Conservation (phyloP, 2,888 invertebrate species). For the Cataglyphis albicans region DNA sequence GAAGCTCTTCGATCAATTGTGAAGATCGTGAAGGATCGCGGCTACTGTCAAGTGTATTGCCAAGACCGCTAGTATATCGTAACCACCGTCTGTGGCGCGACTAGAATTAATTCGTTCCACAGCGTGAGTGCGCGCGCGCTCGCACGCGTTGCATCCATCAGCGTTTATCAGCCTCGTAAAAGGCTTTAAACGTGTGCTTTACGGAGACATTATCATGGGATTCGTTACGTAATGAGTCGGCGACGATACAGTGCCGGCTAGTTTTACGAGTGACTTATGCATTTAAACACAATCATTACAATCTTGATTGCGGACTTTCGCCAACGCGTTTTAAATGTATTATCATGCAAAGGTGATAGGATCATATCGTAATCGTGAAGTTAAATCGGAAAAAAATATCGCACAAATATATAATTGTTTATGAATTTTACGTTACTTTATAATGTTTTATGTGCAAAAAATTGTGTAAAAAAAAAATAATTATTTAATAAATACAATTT, state of each 20-base stretch:
- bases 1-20: conserved; percentile 65
- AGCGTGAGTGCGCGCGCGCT: conserved; percentile 62
- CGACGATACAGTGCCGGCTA: conserved; percentile 42
- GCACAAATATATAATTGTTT: background rate
- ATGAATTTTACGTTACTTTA: conserved; percentile 8
- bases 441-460: background rate
- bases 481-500: background rate
- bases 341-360: background rate
- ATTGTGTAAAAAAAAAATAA: background rate
- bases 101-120: conserved; percentile 73
- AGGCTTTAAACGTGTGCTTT: conserved; percentile 64
- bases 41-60: conserved; percentile 49
- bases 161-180: conserved; percentile 76
- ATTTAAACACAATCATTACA: conserved; percentile 68
- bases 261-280: conserved; percentile 69
- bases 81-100: conserved; percentile 62
- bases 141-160: conserved; percentile 59
- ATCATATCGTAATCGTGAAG: conserved; percentile 8
- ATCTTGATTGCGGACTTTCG: conserved; percentile 37
- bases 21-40: conserved; percentile 70
- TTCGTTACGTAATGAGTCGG: conserved; percentile 50
- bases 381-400: background rate
- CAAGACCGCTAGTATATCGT: conserved; percentile 49
- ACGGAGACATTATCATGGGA: conserved; percentile 64
- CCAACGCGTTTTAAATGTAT: background rate